Evolutionary conservation across 2,888 invertebrate genomes (phyloP).

Genomic region (Lydus trimaculatus): DNA sequence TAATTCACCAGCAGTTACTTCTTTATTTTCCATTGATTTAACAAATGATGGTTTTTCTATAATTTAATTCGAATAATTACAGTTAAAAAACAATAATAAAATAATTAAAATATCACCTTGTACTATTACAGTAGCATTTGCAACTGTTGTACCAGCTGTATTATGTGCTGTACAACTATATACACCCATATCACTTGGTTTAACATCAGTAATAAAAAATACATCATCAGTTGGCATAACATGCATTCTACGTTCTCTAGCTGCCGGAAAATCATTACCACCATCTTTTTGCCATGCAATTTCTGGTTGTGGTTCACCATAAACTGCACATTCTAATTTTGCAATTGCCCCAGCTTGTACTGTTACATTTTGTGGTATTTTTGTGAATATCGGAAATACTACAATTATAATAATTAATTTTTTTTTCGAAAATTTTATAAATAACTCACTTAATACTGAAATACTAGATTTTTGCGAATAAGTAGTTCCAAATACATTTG

Average conservation of each 20-base stretch:
- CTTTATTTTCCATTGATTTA: constrained; percentile 85
- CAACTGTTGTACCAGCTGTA: constrained; percentile 83
- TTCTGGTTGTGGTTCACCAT: constrained; percentile 87
- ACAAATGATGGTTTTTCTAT: constrained; percentile 87
- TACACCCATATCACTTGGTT: constrained; percentile 86
- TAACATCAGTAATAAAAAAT: constrained; percentile 92
- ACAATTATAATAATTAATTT: constrained; percentile 52
- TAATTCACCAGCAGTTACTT: constrained; percentile 80
- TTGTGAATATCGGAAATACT: constrained; percentile 85
- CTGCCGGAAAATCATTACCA: constrained; percentile 94
- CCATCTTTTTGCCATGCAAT: constrained; percentile 92
- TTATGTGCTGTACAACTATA: constrained; percentile 95
- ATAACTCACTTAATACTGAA: constrained; percentile 76
- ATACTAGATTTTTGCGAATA: constrained; percentile 88
- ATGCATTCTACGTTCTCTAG: constrained; percentile 90
- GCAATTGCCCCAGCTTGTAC: constrained; percentile 87
- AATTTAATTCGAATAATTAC: neutral
- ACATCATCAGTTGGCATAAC: constrained; percentile 91
- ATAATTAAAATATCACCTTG: constrained; percentile 57
- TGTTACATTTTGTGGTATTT: constrained; percentile 84
- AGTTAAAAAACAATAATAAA: constrained; percentile 34
- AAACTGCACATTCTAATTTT: constrained; percentile 89
- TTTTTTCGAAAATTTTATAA: no score
- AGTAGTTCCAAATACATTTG: constrained; percentile 87
- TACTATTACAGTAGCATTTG: constrained; percentile 87